Evolutionary conservation across 2,113 vertebrate species (phyloP), one percentile per base, ranked within the genome.

Genomic region (Sinocyclocheilus grahami): DNA sequence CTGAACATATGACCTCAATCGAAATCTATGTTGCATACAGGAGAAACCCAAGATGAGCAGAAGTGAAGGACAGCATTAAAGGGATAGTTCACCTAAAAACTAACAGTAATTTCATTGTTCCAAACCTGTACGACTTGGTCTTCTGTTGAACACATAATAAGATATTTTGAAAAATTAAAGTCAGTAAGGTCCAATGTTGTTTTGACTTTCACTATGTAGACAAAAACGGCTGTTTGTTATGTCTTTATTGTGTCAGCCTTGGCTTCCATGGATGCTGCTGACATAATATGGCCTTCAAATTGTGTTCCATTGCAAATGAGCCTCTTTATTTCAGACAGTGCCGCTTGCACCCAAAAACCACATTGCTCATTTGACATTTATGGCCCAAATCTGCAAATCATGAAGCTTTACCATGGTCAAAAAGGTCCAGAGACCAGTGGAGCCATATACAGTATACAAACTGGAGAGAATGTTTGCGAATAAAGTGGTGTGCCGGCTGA

Each of bases 401-500:
- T 88, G 48, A 85, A 75, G 11, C 22, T 9, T 62, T 20, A 62
- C 74, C 63, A 42, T 48, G 30, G 55, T 27, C 82, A 84, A 86
- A 62, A 75, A 84, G 83, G 53, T 39, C 78, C 76, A 77, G 85
- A 87, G 89, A 51, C 82, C 60, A 33, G 85, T 20, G 83, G 87
- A 83, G 82, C 89, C 84, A 27, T 18, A 86, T 51, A 87, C 77
- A 86, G 62, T 85, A 87, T 87, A 87, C 87, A 89, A 86, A 87
- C 81, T 82, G 90, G 87, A 86, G 27, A 87, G 90, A 90, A 92
- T 90, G 88, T 91, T 90, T 88, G 88, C 86, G 91, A 89, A 88
- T 71, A 81, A 89, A 90, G 87, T 86, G 9, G 88, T 88, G 89
- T 89, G 60, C 88, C 13, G 88, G 89, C 91, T 92, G 91, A 91